A percentile compares a stretch with the other conserved stretches of the same genome.
These are phyloP conservation scores for Todiramphus saurophagus DNA, from an alignment of 2,113 vertebrate species.

Conservation along the genomic window DNA sequence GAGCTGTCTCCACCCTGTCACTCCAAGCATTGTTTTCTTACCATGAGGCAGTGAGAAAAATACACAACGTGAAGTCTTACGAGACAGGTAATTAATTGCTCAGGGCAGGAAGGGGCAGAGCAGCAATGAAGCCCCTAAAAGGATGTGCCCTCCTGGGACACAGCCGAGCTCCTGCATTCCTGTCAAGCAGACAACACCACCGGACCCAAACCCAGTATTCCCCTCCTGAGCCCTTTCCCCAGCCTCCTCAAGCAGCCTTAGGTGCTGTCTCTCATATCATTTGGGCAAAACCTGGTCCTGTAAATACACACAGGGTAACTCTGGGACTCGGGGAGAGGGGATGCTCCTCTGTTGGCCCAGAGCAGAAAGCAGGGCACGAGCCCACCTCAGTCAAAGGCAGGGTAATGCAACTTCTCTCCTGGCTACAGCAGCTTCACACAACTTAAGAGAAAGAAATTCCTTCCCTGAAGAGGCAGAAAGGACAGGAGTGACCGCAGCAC, in stretches of 20 bases:
- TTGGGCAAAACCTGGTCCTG: not conserved
- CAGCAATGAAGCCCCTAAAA: not conserved
- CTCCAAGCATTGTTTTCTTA: not conserved
- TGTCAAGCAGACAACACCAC: not conserved
- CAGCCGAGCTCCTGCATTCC: not conserved
- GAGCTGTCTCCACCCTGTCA: not conserved
- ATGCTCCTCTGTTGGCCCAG: accelerated
- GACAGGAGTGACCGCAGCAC: not conserved
- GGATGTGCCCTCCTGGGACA: not conserved
- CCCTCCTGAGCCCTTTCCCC: not conserved
- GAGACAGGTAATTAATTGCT: not conserved
- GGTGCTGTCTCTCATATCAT: not conserved
- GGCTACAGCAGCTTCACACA: not conserved
- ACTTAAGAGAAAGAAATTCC: not conserved
- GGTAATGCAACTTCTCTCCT: not conserved
- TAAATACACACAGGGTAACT: accelerated
- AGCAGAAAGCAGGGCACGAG: not conserved
- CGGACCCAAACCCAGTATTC: accelerated
- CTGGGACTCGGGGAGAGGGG: accelerated
- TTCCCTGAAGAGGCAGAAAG: not conserved
- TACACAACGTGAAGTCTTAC: accelerated
- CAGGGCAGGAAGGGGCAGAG: not conserved
- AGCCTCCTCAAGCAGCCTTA: not conserved
- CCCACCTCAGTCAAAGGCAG: not conserved
- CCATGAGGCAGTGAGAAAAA: not conserved